Conservation (phyloP, 2,113 vertebrate species). For the Hippocampus guttulatus region DNA sequence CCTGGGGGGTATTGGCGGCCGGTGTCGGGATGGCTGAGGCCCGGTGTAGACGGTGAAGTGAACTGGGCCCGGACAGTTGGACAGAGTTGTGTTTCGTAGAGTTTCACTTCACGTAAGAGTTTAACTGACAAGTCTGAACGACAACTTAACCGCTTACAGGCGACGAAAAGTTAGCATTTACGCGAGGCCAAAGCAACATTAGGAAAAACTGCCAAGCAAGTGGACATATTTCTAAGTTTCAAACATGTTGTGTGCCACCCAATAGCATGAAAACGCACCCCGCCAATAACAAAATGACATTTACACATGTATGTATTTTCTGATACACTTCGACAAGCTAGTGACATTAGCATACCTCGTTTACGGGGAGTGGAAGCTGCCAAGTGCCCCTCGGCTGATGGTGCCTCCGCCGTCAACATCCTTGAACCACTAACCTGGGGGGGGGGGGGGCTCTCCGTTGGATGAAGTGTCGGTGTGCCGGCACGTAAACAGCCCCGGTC, state of each 20-base stretch:
- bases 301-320: not conserved
- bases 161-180: not conserved
- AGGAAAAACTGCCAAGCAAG: not conserved
- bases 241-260: not conserved
- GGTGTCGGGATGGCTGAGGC: not conserved
- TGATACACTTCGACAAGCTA: too few species aligned
- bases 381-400: constrained; percentile 60
- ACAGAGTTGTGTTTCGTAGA: not conserved
- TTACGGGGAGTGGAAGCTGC: constrained; percentile 61
- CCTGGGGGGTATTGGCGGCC: not conserved
- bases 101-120: not conserved
- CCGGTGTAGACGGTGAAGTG: not conserved
- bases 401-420: constrained; percentile 71
- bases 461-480: constrained; percentile 7
- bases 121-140: not conserved
- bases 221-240: too few species aligned
- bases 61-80: not conserved
- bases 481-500: not conserved
- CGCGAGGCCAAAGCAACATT: not conserved
- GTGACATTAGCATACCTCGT: constrained; percentile 41
- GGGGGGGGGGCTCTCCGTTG: not conserved
- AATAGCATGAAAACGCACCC: not conserved
- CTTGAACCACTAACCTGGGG: constrained; percentile 33
- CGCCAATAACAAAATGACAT: not conserved
- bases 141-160: not conserved